Conservation (phyloP, 2,888 invertebrate genomes). For the Stegana nigrithorax region DNA sequence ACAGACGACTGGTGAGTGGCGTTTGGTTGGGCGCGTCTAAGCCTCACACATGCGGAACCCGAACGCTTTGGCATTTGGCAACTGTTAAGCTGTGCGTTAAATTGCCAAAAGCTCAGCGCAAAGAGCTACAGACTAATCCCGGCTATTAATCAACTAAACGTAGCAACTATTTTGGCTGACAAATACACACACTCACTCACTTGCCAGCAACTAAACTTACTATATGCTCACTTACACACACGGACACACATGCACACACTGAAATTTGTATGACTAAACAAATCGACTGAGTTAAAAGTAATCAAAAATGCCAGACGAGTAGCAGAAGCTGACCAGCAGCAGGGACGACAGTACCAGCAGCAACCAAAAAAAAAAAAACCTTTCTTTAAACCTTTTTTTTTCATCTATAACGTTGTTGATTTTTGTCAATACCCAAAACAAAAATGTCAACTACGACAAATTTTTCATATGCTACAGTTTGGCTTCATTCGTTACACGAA, state of each 20-base stretch:
- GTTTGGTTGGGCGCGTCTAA: too few species aligned
- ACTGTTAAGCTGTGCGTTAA: constrained; percentile 59
- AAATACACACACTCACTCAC: constrained; percentile 17
- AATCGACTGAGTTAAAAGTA: constrained; percentile 48
- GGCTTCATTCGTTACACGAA: background rate
- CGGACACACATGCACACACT: constrained; percentile 1
- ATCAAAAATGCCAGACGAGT: constrained; percentile 47
- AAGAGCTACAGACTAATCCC: constrained; percentile 6
- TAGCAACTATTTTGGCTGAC: constrained; percentile 50
- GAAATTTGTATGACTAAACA: background rate
- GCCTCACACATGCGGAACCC: background rate
- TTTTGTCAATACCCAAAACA: background rate
- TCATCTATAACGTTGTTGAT: constrained; percentile 18
- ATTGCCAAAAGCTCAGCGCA: constrained; percentile 55
- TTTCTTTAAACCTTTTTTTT: constrained; percentile 33
- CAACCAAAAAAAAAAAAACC: background rate
- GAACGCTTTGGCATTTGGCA: constrained; percentile 17
- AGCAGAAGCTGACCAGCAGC: background rate
- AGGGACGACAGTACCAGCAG: background rate
- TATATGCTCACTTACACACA: constrained; percentile 13
- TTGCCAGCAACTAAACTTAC: too few species aligned
- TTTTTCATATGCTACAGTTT: constrained; percentile 27
- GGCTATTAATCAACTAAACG: constrained; percentile 59
- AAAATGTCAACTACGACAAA: constrained; percentile 48
- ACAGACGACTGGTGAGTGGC: too few species aligned